Conservation (phyloP, 1,140 invertebrate species). For the Anagrus nilaparvatae region DNA sequence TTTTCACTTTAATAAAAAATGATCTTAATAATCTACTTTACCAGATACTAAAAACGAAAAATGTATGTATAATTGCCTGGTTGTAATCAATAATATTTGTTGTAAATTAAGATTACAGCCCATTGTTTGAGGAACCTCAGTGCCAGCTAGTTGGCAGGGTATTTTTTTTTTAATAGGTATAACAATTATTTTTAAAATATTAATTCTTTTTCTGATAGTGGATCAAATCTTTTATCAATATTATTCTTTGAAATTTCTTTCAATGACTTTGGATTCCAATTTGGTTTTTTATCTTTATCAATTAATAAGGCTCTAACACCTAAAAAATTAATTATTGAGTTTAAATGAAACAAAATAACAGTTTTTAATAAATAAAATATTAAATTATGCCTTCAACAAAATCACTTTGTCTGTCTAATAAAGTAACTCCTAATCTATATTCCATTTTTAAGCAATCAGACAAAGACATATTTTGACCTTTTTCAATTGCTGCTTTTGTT, state of each 20-base stretch:
- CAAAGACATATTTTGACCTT: conserved; percentile 62
- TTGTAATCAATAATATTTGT: no score
- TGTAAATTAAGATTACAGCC: no score
- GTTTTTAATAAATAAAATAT: conserved; percentile 8
- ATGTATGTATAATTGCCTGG: no score
- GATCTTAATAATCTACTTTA: no score
- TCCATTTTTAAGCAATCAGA: conserved; percentile 86
- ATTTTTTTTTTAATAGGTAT: no score
- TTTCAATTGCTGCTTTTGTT: conserved; percentile 63
- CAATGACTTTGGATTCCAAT: conserved; percentile 74
- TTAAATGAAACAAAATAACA: no score
- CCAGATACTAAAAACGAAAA: no score
- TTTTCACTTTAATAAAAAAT: no score
- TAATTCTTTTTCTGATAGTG: conserved; percentile 57
- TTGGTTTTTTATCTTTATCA: conserved; percentile 87
- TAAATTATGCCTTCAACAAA: conserved; percentile 75
- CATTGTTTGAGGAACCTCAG: no score
- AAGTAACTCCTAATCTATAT: conserved; percentile 66
- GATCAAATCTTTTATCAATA: conserved; percentile 66
- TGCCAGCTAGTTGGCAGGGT: no score
- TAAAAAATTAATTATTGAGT: conserved; percentile 34
- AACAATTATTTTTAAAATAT: no score
- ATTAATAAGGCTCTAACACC: conserved; percentile 86
- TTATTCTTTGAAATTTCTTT: conserved; percentile 63
- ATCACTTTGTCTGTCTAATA: conserved; percentile 57